phyloP scores from a whole-genome alignment of 35 echinoderm and acorn worm species.

The Acanthaster planci region DNA sequence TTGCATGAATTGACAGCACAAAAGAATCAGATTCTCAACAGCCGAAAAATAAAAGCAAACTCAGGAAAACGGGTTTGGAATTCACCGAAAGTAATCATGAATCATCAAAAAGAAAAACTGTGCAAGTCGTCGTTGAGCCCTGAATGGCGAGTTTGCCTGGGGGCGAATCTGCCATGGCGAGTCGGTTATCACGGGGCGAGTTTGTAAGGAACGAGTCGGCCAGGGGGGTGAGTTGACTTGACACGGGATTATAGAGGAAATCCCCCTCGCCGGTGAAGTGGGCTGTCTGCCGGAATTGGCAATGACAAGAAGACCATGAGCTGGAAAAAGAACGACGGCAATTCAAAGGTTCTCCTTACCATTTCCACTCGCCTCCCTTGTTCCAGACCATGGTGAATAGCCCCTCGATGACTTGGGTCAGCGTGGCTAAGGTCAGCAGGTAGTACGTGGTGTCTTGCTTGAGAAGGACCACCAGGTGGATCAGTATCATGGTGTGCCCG shows the following conservation, averaged over 20 bases:
- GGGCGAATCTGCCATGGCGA: too few species aligned
- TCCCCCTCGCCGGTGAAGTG: background rate
- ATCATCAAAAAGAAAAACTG: too few species aligned
- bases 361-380: conserved; percentile 94
- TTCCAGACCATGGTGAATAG: conserved; percentile 77
- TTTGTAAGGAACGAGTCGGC: background rate
- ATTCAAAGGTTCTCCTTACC: conserved; percentile 58
- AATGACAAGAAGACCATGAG: conserved; percentile 32
- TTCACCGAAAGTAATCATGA: too few species aligned
- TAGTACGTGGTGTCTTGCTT: conserved; percentile 32
- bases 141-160: too few species aligned
- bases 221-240: background rate
- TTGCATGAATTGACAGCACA: too few species aligned
- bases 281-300: background rate
- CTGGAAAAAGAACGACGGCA: conserved; percentile 17
- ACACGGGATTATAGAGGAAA: background rate
- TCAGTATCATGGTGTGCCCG: conserved; percentile 55
- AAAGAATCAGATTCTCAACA: too few species aligned
- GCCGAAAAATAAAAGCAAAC: too few species aligned
- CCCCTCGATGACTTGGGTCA: conserved; percentile 62
- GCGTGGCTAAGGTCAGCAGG: conserved; percentile 52
- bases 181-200: too few species aligned
- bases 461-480: conserved; percentile 35
- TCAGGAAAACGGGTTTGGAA: too few species aligned
- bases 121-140: too few species aligned